Percentiles rank a stretch among this genome's conserved stretches.
Conservation (phyloP, 2,113 vertebrate species). For the Myanophis thanlyinensis region DNA sequence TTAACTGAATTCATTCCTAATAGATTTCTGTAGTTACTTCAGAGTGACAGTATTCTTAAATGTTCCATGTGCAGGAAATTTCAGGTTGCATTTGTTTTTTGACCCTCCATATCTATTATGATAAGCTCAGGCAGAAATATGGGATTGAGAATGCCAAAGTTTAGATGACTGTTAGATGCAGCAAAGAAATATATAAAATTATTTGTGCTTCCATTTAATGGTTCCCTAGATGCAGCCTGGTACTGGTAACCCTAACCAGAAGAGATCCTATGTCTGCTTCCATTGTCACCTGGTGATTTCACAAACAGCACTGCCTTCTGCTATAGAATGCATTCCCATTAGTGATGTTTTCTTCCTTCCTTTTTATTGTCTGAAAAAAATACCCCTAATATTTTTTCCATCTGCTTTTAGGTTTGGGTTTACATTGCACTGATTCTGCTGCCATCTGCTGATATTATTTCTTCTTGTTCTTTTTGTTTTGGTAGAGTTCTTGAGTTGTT, state of each 20-base stretch:
- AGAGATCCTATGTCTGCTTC: neutral
- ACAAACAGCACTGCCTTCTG: neutral
- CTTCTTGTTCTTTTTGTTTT: neutral
- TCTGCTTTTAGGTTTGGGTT: neutral
- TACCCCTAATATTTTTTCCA: neutral
- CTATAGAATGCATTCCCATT: neutral
- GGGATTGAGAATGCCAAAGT: neutral
- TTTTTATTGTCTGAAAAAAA: neutral
- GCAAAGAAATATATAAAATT: neutral
- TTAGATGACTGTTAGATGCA: neutral
- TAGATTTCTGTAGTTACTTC: neutral
- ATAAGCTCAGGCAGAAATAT: neutral
- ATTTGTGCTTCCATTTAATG: neutral
- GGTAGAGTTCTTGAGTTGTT: neutral
- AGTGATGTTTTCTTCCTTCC: neutral
- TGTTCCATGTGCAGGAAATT: neutral
- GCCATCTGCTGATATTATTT: neutral
- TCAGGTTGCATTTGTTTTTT: neutral
- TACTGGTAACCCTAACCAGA: neutral
- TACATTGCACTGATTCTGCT: neutral
- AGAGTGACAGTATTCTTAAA: neutral
- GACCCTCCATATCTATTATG: neutral
- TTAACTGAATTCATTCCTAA: neutral
- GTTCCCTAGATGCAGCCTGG: neutral
- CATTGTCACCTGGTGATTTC: neutral